Conservation (phyloP, 2,797 vertebrate species). For the Mastacembelus armatus region DNA sequence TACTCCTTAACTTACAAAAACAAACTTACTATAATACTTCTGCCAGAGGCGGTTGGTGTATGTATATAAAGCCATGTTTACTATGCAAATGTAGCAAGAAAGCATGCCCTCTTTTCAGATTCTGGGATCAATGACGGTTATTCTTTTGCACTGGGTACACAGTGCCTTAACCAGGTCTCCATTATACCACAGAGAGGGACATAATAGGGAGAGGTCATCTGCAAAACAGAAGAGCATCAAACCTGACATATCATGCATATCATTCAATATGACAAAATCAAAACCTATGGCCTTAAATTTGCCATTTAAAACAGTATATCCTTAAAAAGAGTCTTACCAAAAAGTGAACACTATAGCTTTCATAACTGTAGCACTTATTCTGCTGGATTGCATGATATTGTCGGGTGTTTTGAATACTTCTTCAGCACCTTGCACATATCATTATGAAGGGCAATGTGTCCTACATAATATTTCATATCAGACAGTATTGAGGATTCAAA, state of each 20-base stretch:
- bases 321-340: slow-evolving; percentile 4
- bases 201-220: neutral
- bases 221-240: slow-evolving; percentile 1
- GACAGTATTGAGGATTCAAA: slow-evolving; percentile 9
- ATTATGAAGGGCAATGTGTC: slow-evolving; percentile 4
- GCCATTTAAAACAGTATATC: slow-evolving; percentile 8
- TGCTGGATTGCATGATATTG: slow-evolving; percentile 1
- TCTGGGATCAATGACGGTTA: slow-evolving; percentile 5
- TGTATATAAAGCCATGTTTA: slow-evolving; percentile 7
- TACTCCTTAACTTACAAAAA: neutral
- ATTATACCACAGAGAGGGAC: neutral
- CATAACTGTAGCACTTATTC: slow-evolving; percentile 2
- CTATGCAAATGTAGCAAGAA: slow-evolving; percentile 17
- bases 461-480: neutral
- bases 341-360: slow-evolving; percentile 16
- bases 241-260: slow-evolving; percentile 5
- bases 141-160: neutral
- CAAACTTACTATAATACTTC: no score
- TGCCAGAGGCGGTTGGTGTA: neutral
- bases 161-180: neutral
- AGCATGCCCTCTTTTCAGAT: slow-evolving; percentile 9
- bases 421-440: neutral
- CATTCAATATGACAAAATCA: slow-evolving; percentile 15
- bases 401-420: slow-evolving; percentile 7
- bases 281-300: slow-evolving; percentile 11